These are phyloP conservation scores for Nannospalax galili DNA, from an alignment of 2,113 vertebrate species.

Conservation along the genomic window DNA sequence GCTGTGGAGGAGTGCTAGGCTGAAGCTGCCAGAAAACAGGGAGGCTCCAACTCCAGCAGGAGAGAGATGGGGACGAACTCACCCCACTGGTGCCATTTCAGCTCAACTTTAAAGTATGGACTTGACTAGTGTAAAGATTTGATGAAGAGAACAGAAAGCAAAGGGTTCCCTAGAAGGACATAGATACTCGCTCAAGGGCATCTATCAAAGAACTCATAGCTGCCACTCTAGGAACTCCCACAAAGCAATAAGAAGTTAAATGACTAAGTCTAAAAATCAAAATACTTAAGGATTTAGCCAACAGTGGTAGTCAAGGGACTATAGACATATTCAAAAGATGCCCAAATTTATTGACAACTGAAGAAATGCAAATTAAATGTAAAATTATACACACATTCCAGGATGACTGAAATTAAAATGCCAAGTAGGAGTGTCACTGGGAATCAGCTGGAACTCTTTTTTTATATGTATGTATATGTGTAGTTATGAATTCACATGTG, in stretches of 20 bases:
- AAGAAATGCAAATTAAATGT: neutral
- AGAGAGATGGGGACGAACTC: neutral
- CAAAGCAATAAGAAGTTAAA: neutral
- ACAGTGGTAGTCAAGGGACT: neutral
- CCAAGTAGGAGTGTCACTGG: neutral
- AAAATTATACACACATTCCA: neutral
- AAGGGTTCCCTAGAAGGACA: neutral
- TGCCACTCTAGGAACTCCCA: neutral
- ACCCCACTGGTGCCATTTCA: neutral
- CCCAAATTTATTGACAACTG: neutral
- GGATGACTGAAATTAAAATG: conserved; percentile 37
- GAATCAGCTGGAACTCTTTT: neutral
- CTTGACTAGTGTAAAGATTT: neutral
- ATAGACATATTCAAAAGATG: neutral
- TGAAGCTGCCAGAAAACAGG: neutral
- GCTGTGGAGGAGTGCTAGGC: neutral
- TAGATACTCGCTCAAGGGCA: neutral
- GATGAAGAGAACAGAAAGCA: neutral
- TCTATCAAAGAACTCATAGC: neutral
- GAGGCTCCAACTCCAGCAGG: neutral
- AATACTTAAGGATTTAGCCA: neutral
- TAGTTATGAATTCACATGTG: too few species aligned
- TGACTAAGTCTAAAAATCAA: neutral
- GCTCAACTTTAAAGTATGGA: neutral
- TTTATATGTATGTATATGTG: too few species aligned